A percentile compares a stretch with the other conserved stretches of the same genome.
These are phyloP conservation scores for Copidosoma aretas DNA, from an alignment of 2,888 invertebrate species.

Conservation along the genomic window DNA sequence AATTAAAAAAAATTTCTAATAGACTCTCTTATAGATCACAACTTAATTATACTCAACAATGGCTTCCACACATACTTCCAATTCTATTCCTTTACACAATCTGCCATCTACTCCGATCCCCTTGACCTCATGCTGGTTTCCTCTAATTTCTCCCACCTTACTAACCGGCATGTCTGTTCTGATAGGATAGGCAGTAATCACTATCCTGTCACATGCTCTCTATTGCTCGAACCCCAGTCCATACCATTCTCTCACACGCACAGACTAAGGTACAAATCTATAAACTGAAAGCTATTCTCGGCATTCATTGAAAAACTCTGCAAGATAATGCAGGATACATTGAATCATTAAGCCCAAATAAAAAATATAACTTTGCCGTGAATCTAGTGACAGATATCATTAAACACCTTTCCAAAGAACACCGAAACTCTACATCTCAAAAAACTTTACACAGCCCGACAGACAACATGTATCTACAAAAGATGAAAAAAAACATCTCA, in stretches of 20 bases:
- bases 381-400: neutral
- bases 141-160: neutral
- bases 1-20: neutral
- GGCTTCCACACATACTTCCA: slow-evolving; percentile 9
- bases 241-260: slow-evolving; percentile 4
- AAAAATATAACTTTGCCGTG: neutral
- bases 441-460: too few relatives aligned
- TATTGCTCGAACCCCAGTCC: neutral
- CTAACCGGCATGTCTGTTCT: neutral
- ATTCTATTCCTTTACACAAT: neutral
- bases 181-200: slow-evolving; percentile 13
- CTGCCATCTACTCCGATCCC: neutral
- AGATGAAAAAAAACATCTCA: neutral
- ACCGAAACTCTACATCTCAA: neutral
- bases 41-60: neutral
- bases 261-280: neutral
- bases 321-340: neutral
- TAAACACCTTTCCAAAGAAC: neutral
- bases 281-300: neutral
- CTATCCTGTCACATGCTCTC: neutral
- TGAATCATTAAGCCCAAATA: neutral
- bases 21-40: neutral
- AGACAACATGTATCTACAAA: neutral
- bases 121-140: slow-evolving; percentile 1
- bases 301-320: neutral